Evolutionary conservation across 2,113 vertebrate genomes (phyloP), one percentile per base, ranked within the genome.

Genomic region (Daubentonia madagascariensis): DNA sequence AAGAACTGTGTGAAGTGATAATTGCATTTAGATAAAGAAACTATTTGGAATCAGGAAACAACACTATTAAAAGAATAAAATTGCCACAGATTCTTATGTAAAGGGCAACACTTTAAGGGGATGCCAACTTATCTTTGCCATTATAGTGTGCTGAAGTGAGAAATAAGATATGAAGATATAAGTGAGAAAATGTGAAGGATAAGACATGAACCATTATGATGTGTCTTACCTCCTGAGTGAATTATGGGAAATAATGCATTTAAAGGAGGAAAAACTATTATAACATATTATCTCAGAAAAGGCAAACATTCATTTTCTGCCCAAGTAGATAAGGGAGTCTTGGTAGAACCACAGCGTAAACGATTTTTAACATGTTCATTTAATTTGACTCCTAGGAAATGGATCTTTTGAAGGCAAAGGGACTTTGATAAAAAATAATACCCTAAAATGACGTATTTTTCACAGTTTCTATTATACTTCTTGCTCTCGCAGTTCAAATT

Each of bases 321-420:
- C 85, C 25, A 88, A 52, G 52, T 72, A 94, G 76, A 73, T 96
- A 85, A 93, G 40, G 50, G 65, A 95, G 85, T 76, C 52, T 96
- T 78, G 79, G 10, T 37, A 98, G 91, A 93, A 89, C 65, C 81
- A 78, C 2, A 91, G 45, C 92, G 89, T 97, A 95, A 93, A 96
- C 93, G 87, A 22, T 91, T 93, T 78, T 89, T 98, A 98, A 72
- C n/a, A 8, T 92, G 88, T 96, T 96, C 83, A 95, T 95, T 95
- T 96, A 91, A 96, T 97, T 94, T 91, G 81, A 45, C 67, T 93
- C 81, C 70, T 89, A 87, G 80, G 48, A 89, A 94, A 94, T 89
- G 30, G 57, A 91, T 72, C 4, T 85, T 96, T 92, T 70, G 40
- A 57, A 85, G 25, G 72, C n/a, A 91, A 97, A 80, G 84, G 40